These are phyloP conservation scores for Hiodon alosoides DNA, from an alignment of 2,113 vertebrate species.

Conservation along the genomic window DNA sequence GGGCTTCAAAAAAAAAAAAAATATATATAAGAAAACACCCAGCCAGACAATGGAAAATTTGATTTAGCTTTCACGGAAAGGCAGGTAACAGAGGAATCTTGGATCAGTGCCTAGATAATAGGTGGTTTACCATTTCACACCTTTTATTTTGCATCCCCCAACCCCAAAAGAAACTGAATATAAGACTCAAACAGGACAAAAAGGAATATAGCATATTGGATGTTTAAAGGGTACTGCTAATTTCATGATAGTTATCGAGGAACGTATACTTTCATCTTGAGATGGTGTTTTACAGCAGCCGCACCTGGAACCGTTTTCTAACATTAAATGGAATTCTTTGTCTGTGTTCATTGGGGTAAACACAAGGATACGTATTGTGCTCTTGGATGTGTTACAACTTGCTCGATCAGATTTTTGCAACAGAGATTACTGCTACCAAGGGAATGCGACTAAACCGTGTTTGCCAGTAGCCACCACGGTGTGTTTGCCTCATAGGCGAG, in stretches of 20 bases:
- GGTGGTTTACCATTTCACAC: conserved; percentile 5
- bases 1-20: neutral
- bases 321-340: neutral
- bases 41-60: conserved; percentile 6
- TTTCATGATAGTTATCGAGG: no score
- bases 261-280: no score
- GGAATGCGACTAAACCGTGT: neutral
- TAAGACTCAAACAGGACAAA: neutral
- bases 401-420: neutral
- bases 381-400: neutral
- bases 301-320: no score
- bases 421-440: no score
- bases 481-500: conserved; percentile 9
- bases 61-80: neutral
- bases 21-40: neutral
- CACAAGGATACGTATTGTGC: neutral
- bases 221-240: neutral
- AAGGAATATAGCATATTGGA: neutral
- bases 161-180: neutral
- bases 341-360: neutral
- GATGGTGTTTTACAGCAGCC: no score
- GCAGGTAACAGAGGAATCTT: conserved; percentile 17
- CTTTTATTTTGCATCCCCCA: neutral
- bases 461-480: neutral
- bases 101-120: conserved; percentile 19